These are phyloP conservation scores for Cybosia mesomella DNA, from an alignment of 2,888 invertebrate species.

Conservation along the genomic window DNA sequence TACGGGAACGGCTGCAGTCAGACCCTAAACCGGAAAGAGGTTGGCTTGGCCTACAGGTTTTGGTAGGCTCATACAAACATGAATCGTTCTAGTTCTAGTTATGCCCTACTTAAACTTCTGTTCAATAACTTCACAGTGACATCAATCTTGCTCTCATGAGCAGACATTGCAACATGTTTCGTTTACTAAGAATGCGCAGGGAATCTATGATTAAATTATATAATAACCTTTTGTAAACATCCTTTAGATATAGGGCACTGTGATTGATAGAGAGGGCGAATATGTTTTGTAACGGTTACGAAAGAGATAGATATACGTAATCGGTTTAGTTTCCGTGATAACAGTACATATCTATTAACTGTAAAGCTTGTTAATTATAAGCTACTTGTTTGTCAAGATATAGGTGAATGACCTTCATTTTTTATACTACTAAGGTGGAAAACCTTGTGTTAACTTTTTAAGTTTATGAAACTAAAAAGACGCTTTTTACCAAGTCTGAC, in stretches of 20 bases:
- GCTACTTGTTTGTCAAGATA: background rate
- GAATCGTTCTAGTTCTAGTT: background rate
- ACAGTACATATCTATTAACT: background rate
- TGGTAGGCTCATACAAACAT: too few relatives aligned
- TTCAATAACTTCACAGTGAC: constrained; percentile 12
- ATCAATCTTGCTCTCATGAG: constrained; percentile 13
- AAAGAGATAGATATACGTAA: constrained; percentile 5
- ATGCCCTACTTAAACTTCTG: constrained; percentile 15
- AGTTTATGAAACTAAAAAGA: too few relatives aligned
- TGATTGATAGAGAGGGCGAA: constrained; percentile 22
- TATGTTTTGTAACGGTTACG: constrained; percentile 8
- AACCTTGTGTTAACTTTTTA: background rate
- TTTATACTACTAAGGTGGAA: background rate
- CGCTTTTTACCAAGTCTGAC: too few relatives aligned
- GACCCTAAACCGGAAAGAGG: too few relatives aligned
- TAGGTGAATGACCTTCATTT: background rate
- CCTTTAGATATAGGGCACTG: constrained; percentile 15
- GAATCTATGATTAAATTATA: constrained; percentile 26
- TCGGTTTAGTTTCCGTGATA: background rate
- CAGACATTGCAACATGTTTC: constrained; percentile 19
- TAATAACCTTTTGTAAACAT: constrained; percentile 24
- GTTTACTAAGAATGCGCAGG: constrained; percentile 16
- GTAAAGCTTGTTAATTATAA: background rate
- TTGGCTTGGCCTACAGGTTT: too few relatives aligned
- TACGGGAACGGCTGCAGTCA: background rate